Percentiles rank a stretch among this genome's conserved stretches.
Conservation (phyloP, 2,797 vertebrate species). For the Dipus sagitta region DNA sequence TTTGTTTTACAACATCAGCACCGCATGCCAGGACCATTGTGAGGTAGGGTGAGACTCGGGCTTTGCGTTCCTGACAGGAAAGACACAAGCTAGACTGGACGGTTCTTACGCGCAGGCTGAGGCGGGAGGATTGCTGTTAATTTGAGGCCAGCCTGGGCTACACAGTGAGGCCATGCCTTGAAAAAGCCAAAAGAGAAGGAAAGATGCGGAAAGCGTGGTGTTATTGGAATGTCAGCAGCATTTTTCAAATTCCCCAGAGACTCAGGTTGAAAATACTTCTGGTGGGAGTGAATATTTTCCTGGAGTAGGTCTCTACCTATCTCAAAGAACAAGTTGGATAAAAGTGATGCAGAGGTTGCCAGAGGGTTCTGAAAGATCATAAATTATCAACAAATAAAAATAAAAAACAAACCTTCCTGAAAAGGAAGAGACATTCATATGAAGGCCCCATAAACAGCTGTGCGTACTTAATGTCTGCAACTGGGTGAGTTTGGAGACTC, state of each 20-base stretch:
- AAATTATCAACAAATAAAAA: not conserved
- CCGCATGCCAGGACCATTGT: not conserved
- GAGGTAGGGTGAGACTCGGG: not conserved
- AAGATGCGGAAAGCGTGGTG: not conserved
- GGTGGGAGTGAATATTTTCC: constrained; percentile 25
- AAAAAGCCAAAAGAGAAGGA: not conserved
- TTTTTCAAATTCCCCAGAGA: not conserved
- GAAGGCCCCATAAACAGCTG: not conserved
- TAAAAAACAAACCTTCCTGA: not conserved
- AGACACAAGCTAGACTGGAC: not conserved
- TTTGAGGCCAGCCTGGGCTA: not conserved
- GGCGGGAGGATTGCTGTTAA: not conserved
- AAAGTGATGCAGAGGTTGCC: not conserved
- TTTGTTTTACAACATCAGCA: not conserved
- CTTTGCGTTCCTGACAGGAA: not conserved
- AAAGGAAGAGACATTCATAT: not conserved
- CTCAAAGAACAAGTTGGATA: constrained; percentile 46
- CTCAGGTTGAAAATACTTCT: not conserved
- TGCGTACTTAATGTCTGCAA: not conserved
- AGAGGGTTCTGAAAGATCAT: not conserved
- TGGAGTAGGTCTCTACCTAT: not conserved
- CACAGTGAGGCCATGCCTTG: not conserved
- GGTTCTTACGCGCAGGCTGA: not conserved
- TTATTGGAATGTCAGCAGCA: not conserved
- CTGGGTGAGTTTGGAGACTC: not conserved